A percentile compares a stretch with the other conserved stretches of the same genome.
Conservation (phyloP, 35 echinoderm and acorn worm species). For the Diadema setosum region DNA sequence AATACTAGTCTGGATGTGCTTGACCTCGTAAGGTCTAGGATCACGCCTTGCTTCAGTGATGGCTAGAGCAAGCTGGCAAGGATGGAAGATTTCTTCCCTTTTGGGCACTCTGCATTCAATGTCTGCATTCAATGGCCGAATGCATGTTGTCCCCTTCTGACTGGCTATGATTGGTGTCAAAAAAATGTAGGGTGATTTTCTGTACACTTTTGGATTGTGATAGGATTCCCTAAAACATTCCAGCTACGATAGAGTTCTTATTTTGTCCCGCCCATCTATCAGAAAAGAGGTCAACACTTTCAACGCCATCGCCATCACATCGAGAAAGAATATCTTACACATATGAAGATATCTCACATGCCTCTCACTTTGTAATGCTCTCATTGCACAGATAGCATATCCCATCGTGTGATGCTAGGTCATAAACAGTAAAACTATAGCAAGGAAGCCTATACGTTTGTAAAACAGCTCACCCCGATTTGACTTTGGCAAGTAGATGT, state of each 20-base stretch:
- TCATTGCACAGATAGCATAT: constrained; percentile 15
- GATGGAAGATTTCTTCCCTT: not conserved
- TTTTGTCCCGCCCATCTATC: not conserved
- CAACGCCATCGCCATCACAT: not conserved
- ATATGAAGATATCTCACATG: not conserved
- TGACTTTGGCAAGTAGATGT: not conserved
- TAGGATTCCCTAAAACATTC: not conserved
- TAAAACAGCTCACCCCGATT: not conserved
- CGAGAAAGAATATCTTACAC: not conserved
- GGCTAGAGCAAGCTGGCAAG: not conserved
- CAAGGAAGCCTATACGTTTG: not conserved
- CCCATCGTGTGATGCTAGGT: not conserved
- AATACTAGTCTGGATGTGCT: not conserved
- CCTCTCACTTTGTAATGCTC: not conserved
- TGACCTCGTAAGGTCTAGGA: not conserved
- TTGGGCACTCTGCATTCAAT: too few species aligned
- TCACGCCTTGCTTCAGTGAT: not conserved
- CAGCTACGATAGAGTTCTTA: not conserved
- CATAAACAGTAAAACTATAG: not conserved
- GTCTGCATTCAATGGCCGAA: not conserved
- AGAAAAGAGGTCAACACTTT: not conserved
- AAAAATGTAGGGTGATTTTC: not conserved
- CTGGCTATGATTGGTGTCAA: not conserved
- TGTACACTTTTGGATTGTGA: not conserved
- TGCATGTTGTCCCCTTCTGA: not conserved